Evolutionary conservation across 2,888 invertebrate genomes (phyloP), one percentile per base, ranked within the genome.

Genomic region (Tiliacea aurago): DNA sequence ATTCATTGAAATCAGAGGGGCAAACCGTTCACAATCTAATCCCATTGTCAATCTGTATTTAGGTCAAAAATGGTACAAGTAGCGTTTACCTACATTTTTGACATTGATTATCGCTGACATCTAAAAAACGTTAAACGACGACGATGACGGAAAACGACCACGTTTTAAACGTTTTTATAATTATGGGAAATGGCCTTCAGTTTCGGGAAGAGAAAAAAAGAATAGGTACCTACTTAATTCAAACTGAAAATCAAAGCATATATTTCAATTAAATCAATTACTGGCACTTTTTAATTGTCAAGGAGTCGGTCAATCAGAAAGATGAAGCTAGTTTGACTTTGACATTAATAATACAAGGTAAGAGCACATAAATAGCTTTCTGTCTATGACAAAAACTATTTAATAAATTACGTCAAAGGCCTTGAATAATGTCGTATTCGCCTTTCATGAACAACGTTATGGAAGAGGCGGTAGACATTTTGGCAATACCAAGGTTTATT

Each of bases 341-440:
- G 4, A 4, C 49, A 49, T 49, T 49, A 47, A 18, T 6, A 47
- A 47, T 49, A 20, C 20, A 49, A 10, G 51, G n/a, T n/a, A n/a
- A 51, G n/a, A 51, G 4, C 51, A n/a, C n/a, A n/a, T n/a, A n/a
- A n/a, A n/a, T 20, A 20, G 7, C 47, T 47, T 47, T 47, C 1
- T 20, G 49, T n/a, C n/a, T 49, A n/a, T 10, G 13, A 33, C 58
- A 37, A 11, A 37, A 20, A 13, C 20, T 6, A 20, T 33, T 33
- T 58, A 20, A 33, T 33, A 58, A 33, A 33, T 58, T 20, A 33
- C 11, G 6, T 33, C 58, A 37, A 37, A 20, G 18, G 18, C 28
- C 28, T 59, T 41, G 2, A 76, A 45, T 45, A 76, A 66, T 76
- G 37, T 53, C 59, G 66, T 41, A 55, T 55, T 61, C 15, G 53